Evolutionary conservation across 2,888 invertebrate genomes (phyloP), one percentile per base, ranked within the genome.

Genomic region (Lymantria dispar): DNA sequence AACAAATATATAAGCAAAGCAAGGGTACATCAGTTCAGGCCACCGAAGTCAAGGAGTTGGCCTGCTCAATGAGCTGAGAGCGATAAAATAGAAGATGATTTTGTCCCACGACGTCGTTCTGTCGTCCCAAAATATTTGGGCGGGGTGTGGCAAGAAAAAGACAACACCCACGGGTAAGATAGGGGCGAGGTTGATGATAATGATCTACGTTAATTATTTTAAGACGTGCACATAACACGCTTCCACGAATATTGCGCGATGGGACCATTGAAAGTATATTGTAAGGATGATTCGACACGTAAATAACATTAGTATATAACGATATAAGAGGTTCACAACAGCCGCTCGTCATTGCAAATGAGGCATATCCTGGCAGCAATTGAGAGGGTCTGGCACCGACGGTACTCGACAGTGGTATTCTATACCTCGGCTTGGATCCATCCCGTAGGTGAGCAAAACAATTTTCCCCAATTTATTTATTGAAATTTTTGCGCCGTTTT

Each of bases 291-390:
- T 60, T 62, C 59, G 64, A 70, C 66, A 60, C 55, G 62, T 73
- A 73, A 75, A 75, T 74, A 70, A 69, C 60, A 75, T 76, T 75
- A 78, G 74, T 74, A 72, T 43, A 68, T 76, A 73, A 78, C 61
- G 63, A 68, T 70, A 65, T 70, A 73, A 73, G 75, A 78, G 72
- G 64, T 54, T 56, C 62, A 76, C 82, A 85, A 83, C 82, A 77
- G 55, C 56, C 71, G 57, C 76, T 76, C 80, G 78, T 82, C 84
- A 78, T 74, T 64, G 68, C 76, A 79, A 87, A 90, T 78, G 69
- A 78, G 81, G 56, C 56, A 80, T 78, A 88, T 90, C 89, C 89
- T 89, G 89, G 65, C 52, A 58, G 47, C 81, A 87, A 88, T 86
- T 87, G 87, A 59, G 71, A 70, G 62, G 68, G 74, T 66, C 73